Evolutionary conservation across 2,888 invertebrate species (phyloP), one percentile per base, ranked within the genome.

Genomic region (Metopia argyrocephala): DNA sequence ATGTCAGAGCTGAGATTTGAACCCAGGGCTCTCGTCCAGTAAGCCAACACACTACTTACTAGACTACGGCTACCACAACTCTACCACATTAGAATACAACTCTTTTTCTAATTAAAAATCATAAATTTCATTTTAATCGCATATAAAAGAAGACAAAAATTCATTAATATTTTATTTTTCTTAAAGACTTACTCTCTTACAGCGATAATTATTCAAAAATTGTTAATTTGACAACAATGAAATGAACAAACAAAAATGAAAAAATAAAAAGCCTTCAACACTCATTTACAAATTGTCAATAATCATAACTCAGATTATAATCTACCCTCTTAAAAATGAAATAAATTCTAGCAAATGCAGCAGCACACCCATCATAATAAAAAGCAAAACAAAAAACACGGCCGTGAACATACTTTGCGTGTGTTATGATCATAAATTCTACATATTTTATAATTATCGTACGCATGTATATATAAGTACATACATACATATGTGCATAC

Each of bases 241-340:
- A 25, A 71, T 20, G 15, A 70, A 46, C 7, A n/a, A 46, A 50
- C n/a, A n/a, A 25, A 1, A 50, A 52, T 20, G 50, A 12, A 15
- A 20, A 52, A 52, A 46, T 2, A 38, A 59, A 50, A 57, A 61
- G 25, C 38, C 21, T 65, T 50, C 65, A 59, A 66, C 76, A 69
- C 62, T 69, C 52, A 64, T 80, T 76, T 38, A 80, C 76, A 76
- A 80, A 74, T 80, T 76, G 80, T 76, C 80, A 80, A 80, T 76
- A 69, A 76, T 80, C 80, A 80, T 80, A 80, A 80, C 74, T 81
- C 74, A 76, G 80, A 81, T 81, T 68, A 68, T 76, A 65, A 81
- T 81, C 80, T 74, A 66, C 78, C 78, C 71, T n/a, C 62, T 48
- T 23, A 38, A 31, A 12, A 31, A 3, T 12, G n/a, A 61, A 75